phyloP scores from a whole-genome alignment of 2,113 vertebrate species.

The Misgurnus anguillicaudatus region DNA sequence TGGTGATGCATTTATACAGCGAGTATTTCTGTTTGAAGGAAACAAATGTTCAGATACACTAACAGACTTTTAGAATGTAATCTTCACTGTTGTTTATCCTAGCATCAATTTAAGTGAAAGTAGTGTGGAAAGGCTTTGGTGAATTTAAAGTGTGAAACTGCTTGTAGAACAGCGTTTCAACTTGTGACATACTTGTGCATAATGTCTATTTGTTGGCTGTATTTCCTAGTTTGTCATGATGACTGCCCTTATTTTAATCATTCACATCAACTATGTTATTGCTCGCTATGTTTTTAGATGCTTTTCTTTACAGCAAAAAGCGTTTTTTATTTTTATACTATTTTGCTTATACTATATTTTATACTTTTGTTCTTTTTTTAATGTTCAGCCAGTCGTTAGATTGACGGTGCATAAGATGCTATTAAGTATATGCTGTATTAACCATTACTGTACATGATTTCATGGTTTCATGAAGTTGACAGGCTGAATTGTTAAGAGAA shows the following conservation, averaged over 20 bases:
- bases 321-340: neutral
- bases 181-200: neutral
- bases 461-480: neutral
- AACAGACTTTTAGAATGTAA: neutral
- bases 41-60: neutral
- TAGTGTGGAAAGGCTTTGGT: neutral
- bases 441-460: neutral
- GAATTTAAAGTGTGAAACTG: too few species aligned
- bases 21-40: neutral
- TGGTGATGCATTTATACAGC: neutral
- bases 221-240: neutral
- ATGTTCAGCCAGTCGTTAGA: neutral
- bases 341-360: neutral
- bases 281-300: too few species aligned
- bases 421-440: neutral
- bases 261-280: neutral
- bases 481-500: neutral
- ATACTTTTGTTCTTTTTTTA: neutral
- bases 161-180: too few species aligned
- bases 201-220: neutral
- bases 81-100: neutral
- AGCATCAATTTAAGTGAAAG: neutral
- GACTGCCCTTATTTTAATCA: neutral
- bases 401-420: neutral
- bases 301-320: neutral